Evolutionary conservation across 2,888 invertebrate species (phyloP), one percentile per base, ranked within the genome.

Genomic region (Cephonodes hylas): DNA sequence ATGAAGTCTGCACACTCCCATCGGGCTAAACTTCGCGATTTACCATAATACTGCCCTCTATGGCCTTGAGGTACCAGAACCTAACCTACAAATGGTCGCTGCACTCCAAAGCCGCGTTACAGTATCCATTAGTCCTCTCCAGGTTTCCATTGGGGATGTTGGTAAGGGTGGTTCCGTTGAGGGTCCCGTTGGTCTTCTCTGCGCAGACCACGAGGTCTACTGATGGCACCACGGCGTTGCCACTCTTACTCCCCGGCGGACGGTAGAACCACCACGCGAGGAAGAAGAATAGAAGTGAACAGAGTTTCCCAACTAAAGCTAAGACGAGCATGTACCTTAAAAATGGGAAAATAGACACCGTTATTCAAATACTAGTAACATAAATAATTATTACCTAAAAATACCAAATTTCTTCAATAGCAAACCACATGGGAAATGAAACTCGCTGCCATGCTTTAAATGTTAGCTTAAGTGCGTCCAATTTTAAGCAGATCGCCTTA

Each of bases 181-280:
- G 70, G 64, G 78, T 83, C 0, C 84, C 86, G 67, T 87, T 88
- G 56, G 76, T 76, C 75, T 84, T 86, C 65, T 85, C 84, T 0
- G 69, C 74, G 72, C 76, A 74, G n/a, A 86, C 81, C 22, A 85
- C 82, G 7, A 87, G 73, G 71, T 87, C 89, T 18, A 86, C 81
- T 0, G 90, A 85, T 0, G 90, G 89, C 0, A 83, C 83, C 7
- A 87, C 79, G 3, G 88, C 88, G 74, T 87, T 87, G 45, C 79
- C 71, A 63, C 71, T 81, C 74, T 83, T 84, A 22, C 81, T 80
- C 5, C 93, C 91, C 0, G 96, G 95, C 20, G 95, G 94, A 59
- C 94, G 93, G 86, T 96, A 96, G 79, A 94, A 94, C 94, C 95
- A 94, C 95, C 96, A 95, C 59, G 96, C 96, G 42, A 95, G 87